Base-by-base conservation (phyloP, 1,140 invertebrate species). In the Calliphora vicina region DNA sequence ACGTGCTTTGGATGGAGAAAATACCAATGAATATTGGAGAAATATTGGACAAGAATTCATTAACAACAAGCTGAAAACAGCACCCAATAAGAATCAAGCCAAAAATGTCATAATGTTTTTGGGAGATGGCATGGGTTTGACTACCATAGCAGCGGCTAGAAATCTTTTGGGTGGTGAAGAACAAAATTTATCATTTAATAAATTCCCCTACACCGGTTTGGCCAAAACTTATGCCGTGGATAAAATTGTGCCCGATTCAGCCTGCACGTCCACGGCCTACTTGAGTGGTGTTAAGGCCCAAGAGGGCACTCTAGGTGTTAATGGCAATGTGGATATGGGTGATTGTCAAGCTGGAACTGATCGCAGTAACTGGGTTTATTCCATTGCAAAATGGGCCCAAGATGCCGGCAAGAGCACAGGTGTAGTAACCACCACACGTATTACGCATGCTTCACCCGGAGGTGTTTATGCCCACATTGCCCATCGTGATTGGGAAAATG, bases 141-240 rank as follows among this genome's bases (percentile, higher is more conserved):
- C 94, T 0, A 95, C 95, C 0, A 87, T 95, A 9, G 93, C 94
- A 73, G 94, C 95, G 0, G 92, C 93, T 0, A 91, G 95, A 67
- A 94, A 94, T 0, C 93, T 93, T 80, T 25, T 84, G 10, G 83
- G 83, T n/a, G 95, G 93, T 12, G 95, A 96, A 90, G 94, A 96
- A 84, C 90, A 90, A 26, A 86, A 92, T 35, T 90, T 96, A 57
- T 92, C 93, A 35, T 96, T 95, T 86, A 95, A 96, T 86, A 92
- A 93, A 82, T 96, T 96, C 86, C 95, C 95, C 1, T 91, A 94
- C 81, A 91, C 92, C n/a, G 95, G 93, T 67, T 88, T 96, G 8
- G 92, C 94, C 95, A 82, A 95, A 95, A 97, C 96, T 0, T 97
- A 97, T 90, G 96, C 94, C 87, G 92, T 95, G 12, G 94, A 97